phyloP scores from a whole-genome alignment of 2,113 vertebrate genomes.

The Gallinago undulata region DNA sequence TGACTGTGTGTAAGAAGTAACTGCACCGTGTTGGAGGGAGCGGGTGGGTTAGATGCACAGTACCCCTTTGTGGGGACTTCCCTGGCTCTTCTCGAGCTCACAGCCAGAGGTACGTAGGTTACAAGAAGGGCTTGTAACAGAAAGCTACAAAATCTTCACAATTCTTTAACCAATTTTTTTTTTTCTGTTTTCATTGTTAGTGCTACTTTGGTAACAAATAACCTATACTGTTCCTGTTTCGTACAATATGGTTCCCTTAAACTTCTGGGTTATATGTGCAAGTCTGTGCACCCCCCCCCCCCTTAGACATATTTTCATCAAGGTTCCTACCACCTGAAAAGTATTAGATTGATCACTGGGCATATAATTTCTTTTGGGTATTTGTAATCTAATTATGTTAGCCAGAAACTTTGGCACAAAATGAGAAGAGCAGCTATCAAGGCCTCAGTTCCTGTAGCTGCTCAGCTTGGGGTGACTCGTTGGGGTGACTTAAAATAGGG shows the following conservation, averaged over 20 bases:
- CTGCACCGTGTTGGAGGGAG: neutral
- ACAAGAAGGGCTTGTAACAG: neutral
- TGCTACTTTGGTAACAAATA: neutral
- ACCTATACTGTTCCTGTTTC: neutral
- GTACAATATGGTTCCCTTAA: neutral
- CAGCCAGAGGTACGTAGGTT: neutral
- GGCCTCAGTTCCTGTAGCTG: neutral
- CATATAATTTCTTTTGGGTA: neutral
- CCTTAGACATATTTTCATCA: neutral
- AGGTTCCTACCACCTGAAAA: neutral
- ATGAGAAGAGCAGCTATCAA: neutral
- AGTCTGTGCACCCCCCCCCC: fast-evolving
- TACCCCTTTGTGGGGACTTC: fast-evolving
- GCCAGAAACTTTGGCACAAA: neutral
- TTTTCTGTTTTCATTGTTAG: neutral
- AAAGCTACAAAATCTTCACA: neutral
- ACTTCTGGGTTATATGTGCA: fast-evolving
- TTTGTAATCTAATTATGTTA: neutral
- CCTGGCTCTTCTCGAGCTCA: neutral
- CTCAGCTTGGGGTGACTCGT: neutral
- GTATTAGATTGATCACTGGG: neutral
- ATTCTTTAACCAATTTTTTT: neutral
- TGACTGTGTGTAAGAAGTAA: neutral
- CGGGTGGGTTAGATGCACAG: neutral
- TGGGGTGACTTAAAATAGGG: neutral